A percentile compares a stretch with the other conserved stretches of the same genome.
Conservation (phyloP, 2,888 invertebrate genomes). For the Lithophane leautieri region DNA sequence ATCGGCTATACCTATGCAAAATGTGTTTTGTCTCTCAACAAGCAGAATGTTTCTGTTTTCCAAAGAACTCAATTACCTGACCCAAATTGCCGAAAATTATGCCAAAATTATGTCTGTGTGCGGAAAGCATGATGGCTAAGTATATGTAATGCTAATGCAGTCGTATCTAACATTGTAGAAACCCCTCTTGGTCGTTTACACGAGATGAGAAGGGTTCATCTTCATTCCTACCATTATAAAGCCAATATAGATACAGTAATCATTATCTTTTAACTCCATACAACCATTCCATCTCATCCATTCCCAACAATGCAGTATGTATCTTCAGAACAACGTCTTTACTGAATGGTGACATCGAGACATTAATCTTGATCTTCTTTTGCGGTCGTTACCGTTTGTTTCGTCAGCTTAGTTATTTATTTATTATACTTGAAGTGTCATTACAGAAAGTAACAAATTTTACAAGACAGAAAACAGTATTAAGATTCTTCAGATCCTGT, state of each 20-base stretch:
- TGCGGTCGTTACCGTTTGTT: conserved; percentile 8
- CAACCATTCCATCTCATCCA: too few relatives aligned
- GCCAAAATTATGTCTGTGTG: background rate
- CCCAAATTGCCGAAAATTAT: too few relatives aligned
- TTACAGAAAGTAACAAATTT: background rate
- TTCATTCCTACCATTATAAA: background rate
- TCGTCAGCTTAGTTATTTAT: background rate
- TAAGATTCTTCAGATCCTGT: background rate
- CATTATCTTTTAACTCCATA: background rate
- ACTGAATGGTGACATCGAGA: background rate
- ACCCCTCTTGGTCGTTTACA: background rate
- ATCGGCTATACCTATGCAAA: background rate
- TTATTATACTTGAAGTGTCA: background rate
- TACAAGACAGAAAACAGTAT: background rate
- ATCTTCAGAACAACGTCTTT: background rate
- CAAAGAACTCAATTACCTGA: background rate
- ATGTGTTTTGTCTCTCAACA: background rate
- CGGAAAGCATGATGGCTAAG: background rate
- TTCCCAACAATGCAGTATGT: background rate
- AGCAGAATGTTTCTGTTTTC: background rate
- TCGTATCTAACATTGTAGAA: background rate
- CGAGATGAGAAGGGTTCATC: background rate
- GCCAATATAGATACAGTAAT: background rate
- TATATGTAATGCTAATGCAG: background rate
- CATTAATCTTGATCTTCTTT: conserved; percentile 30